phyloP scores from a whole-genome alignment of 2,797 vertebrate species.

The Natrix natrix region DNA sequence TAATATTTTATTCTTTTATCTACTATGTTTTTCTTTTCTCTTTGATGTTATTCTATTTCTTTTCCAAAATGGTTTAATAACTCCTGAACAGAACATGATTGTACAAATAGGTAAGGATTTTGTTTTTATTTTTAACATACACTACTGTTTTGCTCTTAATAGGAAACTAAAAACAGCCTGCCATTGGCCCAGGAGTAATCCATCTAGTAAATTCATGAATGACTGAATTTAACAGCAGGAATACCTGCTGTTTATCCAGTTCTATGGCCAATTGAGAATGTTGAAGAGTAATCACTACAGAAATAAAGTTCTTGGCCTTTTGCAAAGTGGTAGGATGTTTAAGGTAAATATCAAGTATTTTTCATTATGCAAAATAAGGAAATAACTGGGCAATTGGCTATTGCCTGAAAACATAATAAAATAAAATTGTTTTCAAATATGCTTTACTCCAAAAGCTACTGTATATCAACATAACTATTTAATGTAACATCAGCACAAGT shows the following conservation, averaged over 20 bases:
- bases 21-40: too few relatives aligned
- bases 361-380: background rate
- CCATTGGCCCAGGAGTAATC: constrained; percentile 42
- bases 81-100: too few relatives aligned
- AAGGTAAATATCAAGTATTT: background rate
- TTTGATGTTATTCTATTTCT: too few relatives aligned
- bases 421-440: too few relatives aligned
- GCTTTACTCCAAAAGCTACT: too few relatives aligned
- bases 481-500: too few relatives aligned
- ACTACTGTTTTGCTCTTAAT: background rate
- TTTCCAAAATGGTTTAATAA: too few relatives aligned
- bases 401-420: too few relatives aligned
- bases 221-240: constrained; percentile 51
- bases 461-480: too few relatives aligned
- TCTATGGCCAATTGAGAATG: constrained; percentile 45
- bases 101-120: constrained; percentile 11
- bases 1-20: too few relatives aligned
- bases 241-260: constrained; percentile 49
- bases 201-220: constrained; percentile 55
- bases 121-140: constrained; percentile 12
- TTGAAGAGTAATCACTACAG: constrained; percentile 48
- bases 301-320: constrained; percentile 3
- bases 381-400: too few relatives aligned
- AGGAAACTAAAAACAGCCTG: constrained; percentile 33
- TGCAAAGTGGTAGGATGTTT: background rate